These are phyloP conservation scores for Hephaestus fuliginosus DNA, from an alignment of 2,797 vertebrate species.

Conservation along the genomic window DNA sequence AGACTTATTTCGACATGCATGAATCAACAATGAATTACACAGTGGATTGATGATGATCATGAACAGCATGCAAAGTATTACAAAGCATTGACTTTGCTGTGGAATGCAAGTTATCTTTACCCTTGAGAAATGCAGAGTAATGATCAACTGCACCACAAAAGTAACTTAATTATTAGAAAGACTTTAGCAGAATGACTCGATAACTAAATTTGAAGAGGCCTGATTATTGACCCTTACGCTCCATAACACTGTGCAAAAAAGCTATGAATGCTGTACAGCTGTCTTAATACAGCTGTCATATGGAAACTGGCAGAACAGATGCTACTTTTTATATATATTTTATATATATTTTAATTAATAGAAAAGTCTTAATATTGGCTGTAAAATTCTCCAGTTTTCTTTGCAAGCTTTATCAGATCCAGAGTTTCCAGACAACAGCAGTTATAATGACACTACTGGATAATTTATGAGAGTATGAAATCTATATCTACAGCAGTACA, in stretches of 20 bases:
- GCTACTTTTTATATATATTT: background rate
- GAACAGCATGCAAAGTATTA: constrained; percentile 65
- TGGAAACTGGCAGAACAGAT: background rate
- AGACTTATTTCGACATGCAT: constrained; percentile 76
- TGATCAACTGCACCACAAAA: constrained; percentile 17
- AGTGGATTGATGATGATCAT: constrained; percentile 30
- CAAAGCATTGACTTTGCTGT: constrained; percentile 22
- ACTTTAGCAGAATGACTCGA: background rate
- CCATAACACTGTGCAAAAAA: background rate
- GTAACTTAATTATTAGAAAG: background rate
- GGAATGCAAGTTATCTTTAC: constrained; percentile 18
- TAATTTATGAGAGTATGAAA: constrained; percentile 4
- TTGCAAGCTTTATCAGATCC: background rate
- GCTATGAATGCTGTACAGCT: background rate
- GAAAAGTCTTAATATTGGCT: background rate
- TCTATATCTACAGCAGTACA: background rate
- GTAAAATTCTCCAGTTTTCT: background rate
- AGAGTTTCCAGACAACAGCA: background rate
- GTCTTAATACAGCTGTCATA: constrained; percentile 5
- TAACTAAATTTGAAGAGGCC: constrained; percentile 1
- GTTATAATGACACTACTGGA: background rate
- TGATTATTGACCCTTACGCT: background rate
- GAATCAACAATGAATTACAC: constrained; percentile 89
- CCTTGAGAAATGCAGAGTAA: background rate
- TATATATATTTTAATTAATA: background rate